Percentiles rank a stretch among this genome's conserved stretches.
Conservation (phyloP, 2,113 vertebrate genomes). For the Catagonus wagneri region DNA sequence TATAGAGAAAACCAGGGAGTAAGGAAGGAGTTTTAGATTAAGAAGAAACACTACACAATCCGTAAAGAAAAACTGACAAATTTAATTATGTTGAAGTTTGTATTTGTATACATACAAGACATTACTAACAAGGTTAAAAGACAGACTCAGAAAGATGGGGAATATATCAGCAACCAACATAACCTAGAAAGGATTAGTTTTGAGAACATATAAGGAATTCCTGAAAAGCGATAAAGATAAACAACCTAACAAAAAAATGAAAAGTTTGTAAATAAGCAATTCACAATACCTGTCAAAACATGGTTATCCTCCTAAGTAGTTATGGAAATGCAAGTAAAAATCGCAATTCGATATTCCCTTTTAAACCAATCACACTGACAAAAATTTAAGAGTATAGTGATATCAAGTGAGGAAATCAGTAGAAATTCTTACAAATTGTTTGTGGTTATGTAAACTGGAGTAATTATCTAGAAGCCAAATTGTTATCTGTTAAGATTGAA, state of each 20-base stretch:
- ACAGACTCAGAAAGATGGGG: not conserved
- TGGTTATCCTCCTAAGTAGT: not conserved
- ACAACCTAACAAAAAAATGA: not conserved
- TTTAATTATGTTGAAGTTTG: not conserved
- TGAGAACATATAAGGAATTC: not conserved
- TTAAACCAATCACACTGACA: not conserved
- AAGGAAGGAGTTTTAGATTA: not conserved
- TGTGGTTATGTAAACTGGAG: not conserved
- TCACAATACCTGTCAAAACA: not conserved
- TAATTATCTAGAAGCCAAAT: slow-evolving; percentile 1
- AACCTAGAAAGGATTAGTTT: not conserved
- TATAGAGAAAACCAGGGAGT: not conserved
- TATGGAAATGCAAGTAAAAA: not conserved
- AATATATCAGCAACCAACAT: not conserved
- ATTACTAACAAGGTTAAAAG: not conserved
- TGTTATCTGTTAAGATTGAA: not conserved
- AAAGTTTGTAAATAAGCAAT: not conserved
- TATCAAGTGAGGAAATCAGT: not conserved
- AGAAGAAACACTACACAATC: not conserved
- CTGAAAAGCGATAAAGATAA: not conserved
- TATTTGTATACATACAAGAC: not conserved
- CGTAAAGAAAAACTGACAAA: not conserved
- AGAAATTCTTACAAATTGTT: not conserved
- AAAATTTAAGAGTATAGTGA: not conserved
- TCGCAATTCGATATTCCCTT: not conserved